Conservation (phyloP, 1,140 invertebrate species). For the Nylanderia fulva region DNA sequence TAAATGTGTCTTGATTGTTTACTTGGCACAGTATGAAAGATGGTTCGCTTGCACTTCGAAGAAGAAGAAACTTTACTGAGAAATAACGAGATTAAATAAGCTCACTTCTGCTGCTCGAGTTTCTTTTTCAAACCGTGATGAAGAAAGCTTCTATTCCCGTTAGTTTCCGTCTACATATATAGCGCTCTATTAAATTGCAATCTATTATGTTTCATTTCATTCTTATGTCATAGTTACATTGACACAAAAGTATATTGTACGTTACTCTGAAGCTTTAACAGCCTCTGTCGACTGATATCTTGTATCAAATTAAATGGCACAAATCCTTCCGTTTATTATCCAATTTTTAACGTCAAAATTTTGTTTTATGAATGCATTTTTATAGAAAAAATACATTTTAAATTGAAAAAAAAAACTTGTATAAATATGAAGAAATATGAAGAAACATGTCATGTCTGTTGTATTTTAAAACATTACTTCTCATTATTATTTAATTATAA, state of each 20-base stretch:
- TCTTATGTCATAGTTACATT: neutral
- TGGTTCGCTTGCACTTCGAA: neutral
- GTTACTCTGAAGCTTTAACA: slow-evolving; percentile 10
- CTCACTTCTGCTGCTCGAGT: slow-evolving; percentile 6
- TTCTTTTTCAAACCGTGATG: slow-evolving; percentile 33
- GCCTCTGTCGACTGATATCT: neutral
- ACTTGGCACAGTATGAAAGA: slow-evolving; percentile 38
- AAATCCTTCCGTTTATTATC: neutral
- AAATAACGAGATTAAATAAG: slow-evolving; percentile 50
- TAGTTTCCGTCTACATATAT: slow-evolving; percentile 33
- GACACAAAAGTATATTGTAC: neutral
- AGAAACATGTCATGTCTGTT: neutral
- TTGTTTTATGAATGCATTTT: neutral
- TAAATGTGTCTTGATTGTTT: slow-evolving; percentile 46
- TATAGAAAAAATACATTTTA: no score
- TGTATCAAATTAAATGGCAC: neutral
- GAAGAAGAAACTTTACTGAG: slow-evolving; percentile 29
- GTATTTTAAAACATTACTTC: slow-evolving; percentile 1
- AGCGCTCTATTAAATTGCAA: slow-evolving; percentile 44
- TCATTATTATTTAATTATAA: neutral
- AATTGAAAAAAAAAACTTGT: neutral
- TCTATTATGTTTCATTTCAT: slow-evolving; percentile 30
- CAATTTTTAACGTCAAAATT: neutral
- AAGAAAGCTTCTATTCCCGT: slow-evolving; percentile 49
- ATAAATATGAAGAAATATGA: neutral